Conservation (phyloP, 2,113 vertebrate species). For the Salvator merianae region DNA sequence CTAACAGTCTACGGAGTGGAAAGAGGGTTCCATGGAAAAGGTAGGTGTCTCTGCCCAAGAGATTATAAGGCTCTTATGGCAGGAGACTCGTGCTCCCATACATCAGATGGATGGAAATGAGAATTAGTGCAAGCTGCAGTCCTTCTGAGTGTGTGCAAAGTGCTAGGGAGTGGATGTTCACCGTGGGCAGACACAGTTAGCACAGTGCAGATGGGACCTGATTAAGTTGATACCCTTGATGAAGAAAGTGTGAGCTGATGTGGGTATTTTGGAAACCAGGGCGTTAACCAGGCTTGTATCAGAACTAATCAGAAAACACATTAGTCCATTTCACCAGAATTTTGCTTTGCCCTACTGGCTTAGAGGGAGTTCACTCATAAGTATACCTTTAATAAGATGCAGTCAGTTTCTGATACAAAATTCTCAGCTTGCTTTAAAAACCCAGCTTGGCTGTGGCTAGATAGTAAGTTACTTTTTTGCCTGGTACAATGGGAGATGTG, state of each 20-base stretch:
- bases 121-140: not conserved
- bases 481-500: not conserved
- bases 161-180: no score
- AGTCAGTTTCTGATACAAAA: not conserved
- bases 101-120: no score
- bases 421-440: not conserved
- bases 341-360: no score
- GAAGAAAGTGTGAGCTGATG: not conserved
- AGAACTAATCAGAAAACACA: not conserved
- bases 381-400: no score
- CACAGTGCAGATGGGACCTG: not conserved
- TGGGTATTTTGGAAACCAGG: not conserved
- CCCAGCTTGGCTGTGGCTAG: not conserved
- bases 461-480: not conserved
- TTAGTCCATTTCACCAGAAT: not conserved
- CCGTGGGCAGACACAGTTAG: not conserved
- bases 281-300: not conserved
- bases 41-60: not conserved
- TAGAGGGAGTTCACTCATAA: no score
- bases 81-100: no score
- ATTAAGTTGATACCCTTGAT: not conserved
- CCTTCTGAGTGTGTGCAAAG: not conserved
- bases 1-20: not conserved
- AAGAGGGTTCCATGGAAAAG: not conserved
- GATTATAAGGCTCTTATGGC: not conserved